Evolutionary conservation across 2,113 vertebrate species (phyloP), one percentile per base, ranked within the genome.

Genomic region (Protobothrops flavoviridis): DNA sequence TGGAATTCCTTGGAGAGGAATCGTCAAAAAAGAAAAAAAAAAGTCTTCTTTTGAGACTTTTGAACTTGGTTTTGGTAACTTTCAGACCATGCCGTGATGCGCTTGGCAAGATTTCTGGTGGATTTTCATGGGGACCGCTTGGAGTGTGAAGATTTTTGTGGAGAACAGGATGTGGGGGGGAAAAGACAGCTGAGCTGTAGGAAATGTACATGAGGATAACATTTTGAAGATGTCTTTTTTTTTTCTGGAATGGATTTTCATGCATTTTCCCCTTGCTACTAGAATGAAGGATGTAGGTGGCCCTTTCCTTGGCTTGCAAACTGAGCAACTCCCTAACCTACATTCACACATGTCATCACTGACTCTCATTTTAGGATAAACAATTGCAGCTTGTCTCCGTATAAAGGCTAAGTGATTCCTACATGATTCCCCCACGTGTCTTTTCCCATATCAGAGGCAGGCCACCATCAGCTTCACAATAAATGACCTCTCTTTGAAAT

Each of bases 1-100:
- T 64, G 94, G 94, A 94, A 94, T 95, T 95, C 90, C 94, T 95
- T 95, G 33, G 92, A 95, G 93, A 96, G 94, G 93, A 85, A 92
- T 87, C 5, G 90, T 5, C 33, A 2, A 94, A 94, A 61, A 57
- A 57, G 2, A 15, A 92, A 50, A 85, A 85, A 48, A 45, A 0
- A 4, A 39, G 85, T 20, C 91, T 91, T 95, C 95, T 94, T 0
- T 4, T 39, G 92, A 91, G 92, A 69, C 29, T 33, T 50, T 57
- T 0, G 26, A 3, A 52, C 23, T 59, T 39, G 55, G 13, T 81
- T 69, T 93, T 26, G 24, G 89, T 88, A 43, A 57, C 55, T 52
- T 81, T 39, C 26, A 87, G 53, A 64, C 93, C 90, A 15, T 89
- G 88, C 50, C 86, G 33, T 39, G 94, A 95, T 96, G 95, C 93